Evolutionary conservation across 2,888 invertebrate species (phyloP), one percentile per base, ranked within the genome.

Genomic region (Drosophila fulvimacula): DNA sequence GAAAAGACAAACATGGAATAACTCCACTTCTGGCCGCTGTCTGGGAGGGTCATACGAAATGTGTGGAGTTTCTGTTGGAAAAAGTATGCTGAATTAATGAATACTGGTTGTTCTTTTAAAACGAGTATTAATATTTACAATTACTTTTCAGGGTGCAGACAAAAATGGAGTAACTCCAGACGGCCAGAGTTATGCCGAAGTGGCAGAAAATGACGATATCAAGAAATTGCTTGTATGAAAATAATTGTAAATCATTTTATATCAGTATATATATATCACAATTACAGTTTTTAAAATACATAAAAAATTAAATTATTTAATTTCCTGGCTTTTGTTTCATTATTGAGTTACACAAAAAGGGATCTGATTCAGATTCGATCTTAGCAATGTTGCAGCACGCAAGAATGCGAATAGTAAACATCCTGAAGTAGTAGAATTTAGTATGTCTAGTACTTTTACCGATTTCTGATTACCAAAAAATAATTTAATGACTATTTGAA

Each of bases 41-140:
- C 90, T 99, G 97, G 97, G 99, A 99, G 93, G 98, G 98, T 27
- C 99, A 99, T 91, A 96, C 96, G 58, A 95, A 96, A 72, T 98
- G 98, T 93, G 98, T 99, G 13, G 95, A 96, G 92, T 93, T 97
- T 76, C 94, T 99, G 82, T 92, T 99, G 72, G 95, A 96, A 92
- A 96, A 97, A 94, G 98, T 98, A 62, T 52, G 15, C 10, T 49
- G 9, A n/a, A 15, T 21, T 2, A 21, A 24, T 21, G 3, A 21
- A 51, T 0, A 24, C 11, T 39, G 5, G 9, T 6, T 10, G 38
- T 13, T 44, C 6, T 9, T 48, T 59, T 61, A 10, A 15, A 30
- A n/a, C n/a, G n/a, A n/a, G 10, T 24, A 13, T 13, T 21, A 27
- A 36, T n/a, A 42, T 30, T 30, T 30, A 24, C 13, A 21, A 6